These are phyloP conservation scores for Ochotona curzoniae DNA, from an alignment of 2,113 vertebrate genomes.

Conservation along the genomic window DNA sequence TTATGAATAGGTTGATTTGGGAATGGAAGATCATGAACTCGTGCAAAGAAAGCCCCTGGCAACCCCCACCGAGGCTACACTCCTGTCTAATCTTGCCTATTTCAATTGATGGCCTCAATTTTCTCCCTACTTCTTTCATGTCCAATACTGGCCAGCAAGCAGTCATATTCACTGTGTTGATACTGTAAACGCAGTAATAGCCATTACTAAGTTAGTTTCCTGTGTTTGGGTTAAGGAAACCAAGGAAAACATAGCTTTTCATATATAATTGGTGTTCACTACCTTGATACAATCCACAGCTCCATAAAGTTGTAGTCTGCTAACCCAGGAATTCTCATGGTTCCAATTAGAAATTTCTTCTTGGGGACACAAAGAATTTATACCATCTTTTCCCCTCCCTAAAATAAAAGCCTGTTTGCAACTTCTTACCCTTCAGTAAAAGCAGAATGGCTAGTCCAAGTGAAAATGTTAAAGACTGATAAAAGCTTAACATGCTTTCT, in stretches of 20 bases:
- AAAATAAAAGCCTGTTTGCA: neutral
- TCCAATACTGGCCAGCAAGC: neutral
- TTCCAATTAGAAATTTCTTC: neutral
- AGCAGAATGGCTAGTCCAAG: conserved; percentile 45
- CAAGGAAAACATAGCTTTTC: neutral
- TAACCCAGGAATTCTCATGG: too few species aligned
- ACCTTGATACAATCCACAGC: neutral
- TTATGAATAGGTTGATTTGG: neutral
- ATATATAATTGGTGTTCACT: fast-evolving
- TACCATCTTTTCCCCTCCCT: neutral
- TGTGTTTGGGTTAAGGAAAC: neutral
- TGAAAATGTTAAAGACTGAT: conserved; percentile 58
- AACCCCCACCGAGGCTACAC: neutral
- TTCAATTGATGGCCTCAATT: neutral
- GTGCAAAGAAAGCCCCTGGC: neutral
- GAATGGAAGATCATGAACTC: neutral
- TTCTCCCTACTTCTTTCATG: neutral
- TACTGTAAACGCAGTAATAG: neutral
- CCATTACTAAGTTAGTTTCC: neutral
- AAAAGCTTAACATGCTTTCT: conserved; percentile 62
- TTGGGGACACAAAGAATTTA: neutral
- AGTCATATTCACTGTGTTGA: neutral
- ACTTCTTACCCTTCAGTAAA: conserved; percentile 39
- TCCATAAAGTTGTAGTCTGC: neutral
- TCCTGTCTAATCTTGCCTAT: neutral